phyloP scores from a whole-genome alignment of 1,140 invertebrate species.

The Cydia splendana region DNA sequence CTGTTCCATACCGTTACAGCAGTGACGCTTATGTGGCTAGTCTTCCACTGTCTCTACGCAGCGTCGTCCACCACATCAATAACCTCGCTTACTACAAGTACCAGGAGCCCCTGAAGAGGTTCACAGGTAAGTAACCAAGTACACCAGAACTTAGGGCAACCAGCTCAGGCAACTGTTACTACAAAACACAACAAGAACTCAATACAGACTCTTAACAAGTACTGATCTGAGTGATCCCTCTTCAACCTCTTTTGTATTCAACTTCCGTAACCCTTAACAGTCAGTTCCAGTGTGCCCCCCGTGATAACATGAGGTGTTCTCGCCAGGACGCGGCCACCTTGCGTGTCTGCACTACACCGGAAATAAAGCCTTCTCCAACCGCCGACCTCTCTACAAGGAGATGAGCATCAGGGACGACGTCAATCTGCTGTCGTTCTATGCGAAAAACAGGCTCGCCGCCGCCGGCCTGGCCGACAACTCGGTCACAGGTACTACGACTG shows the following conservation, averaged over 20 bases:
- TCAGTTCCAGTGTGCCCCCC: slow-evolving; percentile 58
- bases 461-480: slow-evolving; percentile 75
- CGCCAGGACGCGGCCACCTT: slow-evolving; percentile 85
- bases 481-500: slow-evolving; percentile 71
- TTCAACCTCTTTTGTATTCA: not conserved
- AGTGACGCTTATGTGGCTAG: slow-evolving; percentile 84
- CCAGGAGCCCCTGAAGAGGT: slow-evolving; percentile 81
- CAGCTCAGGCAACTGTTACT: not conserved
- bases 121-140: slow-evolving; percentile 79
- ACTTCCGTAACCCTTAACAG: slow-evolving; percentile 33
- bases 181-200: slow-evolving; percentile 34
- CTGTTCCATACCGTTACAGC: slow-evolving; percentile 76
- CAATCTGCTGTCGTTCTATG: slow-evolving; percentile 87
- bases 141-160: slow-evolving; percentile 26
- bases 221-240: slow-evolving; percentile 13
- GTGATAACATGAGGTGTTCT: slow-evolving; percentile 69
- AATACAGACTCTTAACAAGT: slow-evolving; percentile 51
- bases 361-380: slow-evolving; percentile 86
- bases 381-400: slow-evolving; percentile 85
- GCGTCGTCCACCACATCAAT: slow-evolving; percentile 80
- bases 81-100: slow-evolving; percentile 81
- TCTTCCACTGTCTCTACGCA: slow-evolving; percentile 81
- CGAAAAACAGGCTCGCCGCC: slow-evolving; percentile 85
- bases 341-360: slow-evolving; percentile 89
- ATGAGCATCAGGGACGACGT: slow-evolving; percentile 85